phyloP scores from a whole-genome alignment of 2,113 vertebrate species.

The Nematolebias whitei region DNA sequence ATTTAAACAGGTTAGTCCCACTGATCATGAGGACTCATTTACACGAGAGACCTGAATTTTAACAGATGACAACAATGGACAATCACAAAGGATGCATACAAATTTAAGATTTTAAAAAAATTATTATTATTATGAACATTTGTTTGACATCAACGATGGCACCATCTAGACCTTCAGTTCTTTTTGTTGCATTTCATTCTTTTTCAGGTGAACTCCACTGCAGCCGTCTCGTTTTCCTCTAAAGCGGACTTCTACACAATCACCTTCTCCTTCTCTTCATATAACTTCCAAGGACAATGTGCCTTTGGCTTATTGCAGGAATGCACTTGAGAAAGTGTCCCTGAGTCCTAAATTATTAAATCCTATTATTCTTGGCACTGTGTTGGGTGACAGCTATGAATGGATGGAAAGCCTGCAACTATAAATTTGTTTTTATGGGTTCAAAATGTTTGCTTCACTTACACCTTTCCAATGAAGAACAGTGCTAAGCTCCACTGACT shows the following conservation, averaged over 20 bases:
- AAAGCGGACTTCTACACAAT: neutral
- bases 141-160: neutral
- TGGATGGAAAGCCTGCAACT: neutral
- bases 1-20: no score
- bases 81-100: no score
- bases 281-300: neutral
- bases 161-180: neutral
- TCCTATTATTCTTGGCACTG: neutral
- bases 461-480: neutral
- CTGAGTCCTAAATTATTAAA: neutral
- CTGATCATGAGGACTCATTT: no score
- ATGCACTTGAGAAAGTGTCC: neutral
- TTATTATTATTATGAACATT: no score
- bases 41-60: no score
- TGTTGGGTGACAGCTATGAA: neutral
- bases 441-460: no score
- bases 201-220: neutral
- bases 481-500: no score
- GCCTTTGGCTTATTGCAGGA: neutral
- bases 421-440: neutral
- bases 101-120: no score
- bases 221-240: neutral
- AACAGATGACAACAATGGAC: no score
- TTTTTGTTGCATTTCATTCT: neutral
- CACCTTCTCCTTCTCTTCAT: neutral